Evolutionary conservation across 1,140 invertebrate genomes (phyloP).

Genomic region (Pseudachorutes palmiensis): DNA sequence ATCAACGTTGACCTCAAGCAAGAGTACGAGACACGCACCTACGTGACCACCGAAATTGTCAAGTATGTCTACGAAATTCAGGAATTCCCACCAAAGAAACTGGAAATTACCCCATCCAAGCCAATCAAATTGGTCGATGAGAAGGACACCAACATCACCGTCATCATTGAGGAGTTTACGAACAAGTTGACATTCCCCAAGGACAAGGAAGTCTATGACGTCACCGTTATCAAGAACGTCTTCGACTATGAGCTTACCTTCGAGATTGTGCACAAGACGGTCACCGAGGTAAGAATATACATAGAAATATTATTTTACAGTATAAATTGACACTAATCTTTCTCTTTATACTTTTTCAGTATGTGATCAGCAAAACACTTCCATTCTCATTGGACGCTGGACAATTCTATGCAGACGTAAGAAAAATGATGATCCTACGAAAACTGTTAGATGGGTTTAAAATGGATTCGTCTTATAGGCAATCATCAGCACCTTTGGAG

Average conservation of each 20-base stretch:
- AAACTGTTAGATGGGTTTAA: no score
- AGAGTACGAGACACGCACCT: not conserved
- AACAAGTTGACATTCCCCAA: not conserved
- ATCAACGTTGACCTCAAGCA: not conserved
- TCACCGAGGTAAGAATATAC: not conserved
- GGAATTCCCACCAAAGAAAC: not conserved
- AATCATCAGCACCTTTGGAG: no score
- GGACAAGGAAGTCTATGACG: not conserved
- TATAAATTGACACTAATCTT: no score
- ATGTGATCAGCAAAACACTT: no score
- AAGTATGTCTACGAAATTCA: not conserved
- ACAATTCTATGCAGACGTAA: no score
- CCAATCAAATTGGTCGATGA: not conserved
- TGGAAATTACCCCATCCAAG: not conserved
- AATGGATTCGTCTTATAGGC: no score
- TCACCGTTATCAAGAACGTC: not conserved
- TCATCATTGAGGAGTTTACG: not conserved
- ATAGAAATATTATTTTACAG: no score
- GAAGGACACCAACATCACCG: not conserved
- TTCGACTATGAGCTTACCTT: not conserved
- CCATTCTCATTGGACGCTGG: no score
- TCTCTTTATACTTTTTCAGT: no score
- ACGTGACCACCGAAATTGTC: not conserved
- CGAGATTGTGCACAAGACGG: not conserved
- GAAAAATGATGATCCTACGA: no score